phyloP scores from a whole-genome alignment of 2,888 invertebrate genomes.

The Eristalis tenax region DNA sequence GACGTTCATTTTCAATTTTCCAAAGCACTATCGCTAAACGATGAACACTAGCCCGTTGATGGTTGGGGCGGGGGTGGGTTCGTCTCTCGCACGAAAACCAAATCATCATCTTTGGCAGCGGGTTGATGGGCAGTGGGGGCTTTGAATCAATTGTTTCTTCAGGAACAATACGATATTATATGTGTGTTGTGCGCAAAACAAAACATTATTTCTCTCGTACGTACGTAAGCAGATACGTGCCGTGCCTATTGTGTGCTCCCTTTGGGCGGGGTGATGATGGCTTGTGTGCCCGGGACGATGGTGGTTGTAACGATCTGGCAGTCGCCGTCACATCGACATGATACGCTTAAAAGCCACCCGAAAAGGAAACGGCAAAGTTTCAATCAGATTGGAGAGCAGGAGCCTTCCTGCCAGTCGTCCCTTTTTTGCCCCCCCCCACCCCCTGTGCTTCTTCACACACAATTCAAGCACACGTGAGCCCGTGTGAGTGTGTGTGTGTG shows the following conservation, averaged over 20 bases:
- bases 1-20: constrained; percentile 70
- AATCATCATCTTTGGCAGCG: constrained; percentile 52
- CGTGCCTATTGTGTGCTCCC: constrained; percentile 57
- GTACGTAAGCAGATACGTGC: constrained; percentile 63
- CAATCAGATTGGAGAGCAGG: constrained; percentile 72
- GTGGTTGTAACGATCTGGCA: constrained; percentile 57
- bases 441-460: constrained; percentile 19
- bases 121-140: neutral
- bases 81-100: constrained; percentile 45
- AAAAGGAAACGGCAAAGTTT: constrained; percentile 73
- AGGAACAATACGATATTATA: constrained; percentile 67
- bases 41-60: constrained; percentile 50
- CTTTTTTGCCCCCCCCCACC: neutral
- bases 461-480: neutral
- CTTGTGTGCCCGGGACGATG: neutral
- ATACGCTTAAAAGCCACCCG: constrained; percentile 71
- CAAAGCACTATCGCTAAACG: constrained; percentile 71
- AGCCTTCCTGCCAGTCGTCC: constrained; percentile 53
- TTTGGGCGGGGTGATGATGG: neutral
- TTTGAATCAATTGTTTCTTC: constrained; percentile 67
- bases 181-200: constrained; percentile 62
- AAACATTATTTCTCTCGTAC: constrained; percentile 58
- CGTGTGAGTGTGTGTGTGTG: neutral
- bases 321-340: constrained; percentile 67
- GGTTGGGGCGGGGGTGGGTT: neutral